Percentiles rank a stretch among this genome's conserved stretches.
phyloP scores from a whole-genome alignment of 2,113 vertebrate genomes.

The Phaethornis superciliosus region DNA sequence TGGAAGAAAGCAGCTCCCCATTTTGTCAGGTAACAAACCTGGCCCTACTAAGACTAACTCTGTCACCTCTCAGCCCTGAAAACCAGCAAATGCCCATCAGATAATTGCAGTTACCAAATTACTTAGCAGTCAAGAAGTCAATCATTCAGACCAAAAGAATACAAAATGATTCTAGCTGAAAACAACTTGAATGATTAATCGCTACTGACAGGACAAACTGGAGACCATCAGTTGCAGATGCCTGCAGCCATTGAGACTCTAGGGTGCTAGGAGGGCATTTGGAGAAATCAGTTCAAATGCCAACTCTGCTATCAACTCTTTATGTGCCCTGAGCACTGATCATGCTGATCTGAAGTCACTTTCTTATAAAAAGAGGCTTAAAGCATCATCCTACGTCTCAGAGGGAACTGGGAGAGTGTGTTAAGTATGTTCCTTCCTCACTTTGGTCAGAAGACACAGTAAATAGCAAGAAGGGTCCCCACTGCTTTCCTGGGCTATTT shows the following conservation, averaged over 20 bases:
- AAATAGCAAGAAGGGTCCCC: not conserved
- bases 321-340: not conserved
- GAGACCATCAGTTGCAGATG: not conserved
- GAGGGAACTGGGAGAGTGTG: not conserved
- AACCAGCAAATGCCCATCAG: not conserved
- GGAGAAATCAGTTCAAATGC: not conserved
- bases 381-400: not conserved
- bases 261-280: not conserved
- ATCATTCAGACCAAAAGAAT: not conserved
- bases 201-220: not conserved
- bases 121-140: not conserved
- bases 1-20: not conserved
- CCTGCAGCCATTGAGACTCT: not conserved
- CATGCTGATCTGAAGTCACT: not conserved
- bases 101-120: not conserved
- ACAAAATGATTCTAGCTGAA: not conserved
- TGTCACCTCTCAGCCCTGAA: not conserved
- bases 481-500: not conserved
- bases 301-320: not conserved
- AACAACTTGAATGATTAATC: not conserved
- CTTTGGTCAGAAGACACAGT: not conserved
- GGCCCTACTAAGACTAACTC: not conserved
- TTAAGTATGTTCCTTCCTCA: not conserved
- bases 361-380: not conserved
- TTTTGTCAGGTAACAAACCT: not conserved